Base-by-base conservation (phyloP, 2,113 vertebrate genomes). In the Shinisaurus crocodilurus region DNA sequence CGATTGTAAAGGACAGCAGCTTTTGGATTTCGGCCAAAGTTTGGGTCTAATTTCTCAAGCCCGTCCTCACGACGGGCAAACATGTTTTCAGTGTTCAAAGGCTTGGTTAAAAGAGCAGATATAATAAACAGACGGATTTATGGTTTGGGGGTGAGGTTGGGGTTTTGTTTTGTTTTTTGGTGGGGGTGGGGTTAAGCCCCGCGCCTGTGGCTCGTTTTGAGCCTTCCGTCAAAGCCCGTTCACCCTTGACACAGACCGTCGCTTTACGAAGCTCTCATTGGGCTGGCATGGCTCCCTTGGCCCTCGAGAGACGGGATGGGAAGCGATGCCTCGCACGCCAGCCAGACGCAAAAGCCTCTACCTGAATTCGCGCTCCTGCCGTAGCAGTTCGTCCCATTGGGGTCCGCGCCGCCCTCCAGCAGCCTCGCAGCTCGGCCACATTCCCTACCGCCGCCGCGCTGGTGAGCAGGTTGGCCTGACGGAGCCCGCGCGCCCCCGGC, bases 281-380 rank as follows among this genome's bases (percentile, higher is more conserved):
- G 32, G 32, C n/a, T n/a, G n/a, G n/a, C n/a, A 70, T 12, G 9
- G 69, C 9, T 1, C 69, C 29, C 69, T 69, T 15, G 32, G 10
- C 12, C 10, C 69, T 0, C 32, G 29, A 70, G 69, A 70, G 3
- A 3, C 32, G 7, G 12, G 29, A 32, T 12, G 8, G 69, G 32
- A 34, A 70, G 32, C 27, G 8, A 37, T 18, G 72, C 15, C 34
- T 74, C 7, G 37, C 37, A 8, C 74, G 2, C 74, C 25, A 25
- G 29, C 29, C 27, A 34, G 34, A 34, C 34, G 32, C 50, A 1
- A 5, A 0, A 13, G 4, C 34, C 43, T 65, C 69, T 94, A 98
- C 98, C 98, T 98, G 98, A 1, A 98, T 80, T n/a, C 60, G 98
- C 93, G 60, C 95, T 97, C 18, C 95, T 94, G 86, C 97, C 96